Percentiles rank a stretch among this genome's conserved stretches.
Evolutionary conservation across 2,113 vertebrate species (phyloP).

Genomic region (Mesocricetus auratus): DNA sequence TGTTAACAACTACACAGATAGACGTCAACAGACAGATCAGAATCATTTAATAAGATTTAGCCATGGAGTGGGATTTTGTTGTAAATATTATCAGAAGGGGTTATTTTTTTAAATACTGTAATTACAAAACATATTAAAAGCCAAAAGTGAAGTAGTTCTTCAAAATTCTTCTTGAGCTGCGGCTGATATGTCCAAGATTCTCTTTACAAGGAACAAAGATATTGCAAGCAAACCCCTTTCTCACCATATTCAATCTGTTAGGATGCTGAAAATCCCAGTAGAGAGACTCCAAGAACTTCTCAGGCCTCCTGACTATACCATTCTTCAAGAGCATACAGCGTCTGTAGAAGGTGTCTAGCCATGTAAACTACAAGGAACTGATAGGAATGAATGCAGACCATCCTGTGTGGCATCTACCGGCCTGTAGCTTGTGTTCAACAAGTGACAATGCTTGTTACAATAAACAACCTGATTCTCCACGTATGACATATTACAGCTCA

Average conservation of each 20-base stretch:
- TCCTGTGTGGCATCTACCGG: not conserved
- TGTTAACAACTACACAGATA: not conserved
- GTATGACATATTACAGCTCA: not conserved
- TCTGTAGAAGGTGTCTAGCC: not conserved
- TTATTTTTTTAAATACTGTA: conserved; percentile 48
- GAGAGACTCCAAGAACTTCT: not conserved
- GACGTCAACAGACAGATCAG: not conserved
- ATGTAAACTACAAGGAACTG: not conserved
- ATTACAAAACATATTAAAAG: conserved; percentile 32
- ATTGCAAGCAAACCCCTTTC: not conserved
- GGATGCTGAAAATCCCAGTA: not conserved
- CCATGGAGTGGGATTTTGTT: conserved; percentile 21
- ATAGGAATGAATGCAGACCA: not conserved
- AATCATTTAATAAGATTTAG: not conserved
- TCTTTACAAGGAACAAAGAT: conserved; percentile 49
- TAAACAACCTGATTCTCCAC: conserved; percentile 8
- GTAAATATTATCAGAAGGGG: conserved; percentile 20
- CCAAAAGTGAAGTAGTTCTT: conserved; percentile 20
- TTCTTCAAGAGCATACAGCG: not conserved
- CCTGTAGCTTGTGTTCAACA: not conserved
- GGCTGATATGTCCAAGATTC: not conserved
- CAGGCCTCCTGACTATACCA: not conserved
- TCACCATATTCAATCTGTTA: not conserved
- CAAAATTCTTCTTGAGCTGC: conserved; percentile 32
- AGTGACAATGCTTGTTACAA: not conserved